Conservation (phyloP, 2,888 invertebrate species). For the Bursaphelenchus okinawaensis region DNA sequence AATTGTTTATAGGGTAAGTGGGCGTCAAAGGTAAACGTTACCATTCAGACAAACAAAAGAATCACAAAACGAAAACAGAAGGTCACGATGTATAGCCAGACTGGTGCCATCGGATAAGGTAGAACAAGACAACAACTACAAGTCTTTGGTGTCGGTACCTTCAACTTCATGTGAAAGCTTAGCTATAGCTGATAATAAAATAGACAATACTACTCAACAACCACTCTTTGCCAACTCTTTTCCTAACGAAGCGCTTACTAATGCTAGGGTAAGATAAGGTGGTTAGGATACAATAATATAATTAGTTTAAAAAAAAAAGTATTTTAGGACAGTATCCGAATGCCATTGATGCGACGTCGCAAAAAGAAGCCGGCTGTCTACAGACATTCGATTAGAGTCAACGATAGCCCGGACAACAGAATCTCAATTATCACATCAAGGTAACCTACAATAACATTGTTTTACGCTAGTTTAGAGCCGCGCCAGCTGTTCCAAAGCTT, state of each 20-base stretch:
- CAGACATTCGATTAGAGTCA: conserved; percentile 23
- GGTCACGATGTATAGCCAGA: conserved; percentile 1
- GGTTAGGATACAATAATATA: no score
- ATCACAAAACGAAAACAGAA: conserved; percentile 16
- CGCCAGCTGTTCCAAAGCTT: background rate
- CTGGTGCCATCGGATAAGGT: background rate
- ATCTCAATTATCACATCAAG: background rate
- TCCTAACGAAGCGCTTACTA: background rate
- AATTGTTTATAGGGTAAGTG: conserved; percentile 15
- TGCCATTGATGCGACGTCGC: background rate
- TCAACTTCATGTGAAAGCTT: conserved; percentile 3
- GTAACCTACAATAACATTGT: background rate
- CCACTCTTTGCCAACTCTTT: background rate
- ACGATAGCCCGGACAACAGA: conserved; percentile 10
- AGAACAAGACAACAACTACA: background rate
- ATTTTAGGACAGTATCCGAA: background rate
- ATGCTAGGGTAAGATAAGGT: background rate
- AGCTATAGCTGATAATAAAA: no score
- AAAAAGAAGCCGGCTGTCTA: conserved; percentile 7
- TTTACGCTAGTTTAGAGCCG: background rate
- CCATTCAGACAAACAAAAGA: conserved; percentile 7
- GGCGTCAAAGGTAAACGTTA: background rate
- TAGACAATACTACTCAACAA: background rate
- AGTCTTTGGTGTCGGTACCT: background rate
- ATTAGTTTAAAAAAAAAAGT: no score